Conservation (phyloP, 2,888 invertebrate species). For the Pocota personata region DNA sequence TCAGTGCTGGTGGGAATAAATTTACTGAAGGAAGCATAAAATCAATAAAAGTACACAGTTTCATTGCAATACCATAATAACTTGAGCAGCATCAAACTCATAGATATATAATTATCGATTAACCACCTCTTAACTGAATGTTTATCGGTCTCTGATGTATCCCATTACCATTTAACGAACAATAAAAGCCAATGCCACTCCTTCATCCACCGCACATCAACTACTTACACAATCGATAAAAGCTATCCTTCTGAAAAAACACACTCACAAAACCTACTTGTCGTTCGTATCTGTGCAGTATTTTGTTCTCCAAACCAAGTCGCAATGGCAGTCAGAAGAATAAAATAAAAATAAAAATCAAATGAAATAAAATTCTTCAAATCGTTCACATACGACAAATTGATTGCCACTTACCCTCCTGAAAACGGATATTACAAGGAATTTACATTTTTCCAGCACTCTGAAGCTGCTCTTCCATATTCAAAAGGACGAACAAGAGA, state of each 20-base stretch:
- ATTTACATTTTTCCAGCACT: slow-evolving; percentile 57
- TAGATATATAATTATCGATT: slow-evolving; percentile 31
- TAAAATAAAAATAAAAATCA: slow-evolving; percentile 64
- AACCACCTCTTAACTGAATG: slow-evolving; percentile 37
- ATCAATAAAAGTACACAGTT: background rate
- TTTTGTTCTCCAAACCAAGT: background rate
- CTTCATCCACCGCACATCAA: background rate
- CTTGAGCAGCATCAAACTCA: background rate
- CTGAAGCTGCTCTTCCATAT: slow-evolving; percentile 42
- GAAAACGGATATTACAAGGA: slow-evolving; percentile 56
- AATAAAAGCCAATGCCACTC: slow-evolving; percentile 17
- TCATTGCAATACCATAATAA: background rate
- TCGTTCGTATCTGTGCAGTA: background rate
- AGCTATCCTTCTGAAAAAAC: slow-evolving; percentile 4
- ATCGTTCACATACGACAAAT: slow-evolving; percentile 71
- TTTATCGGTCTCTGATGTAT: slow-evolving; percentile 42
- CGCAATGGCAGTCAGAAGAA: background rate
- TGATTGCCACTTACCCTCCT: slow-evolving; percentile 69
- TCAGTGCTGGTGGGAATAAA: too few relatives aligned
- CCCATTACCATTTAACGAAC: slow-evolving; percentile 32
- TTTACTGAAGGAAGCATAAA: too few relatives aligned
- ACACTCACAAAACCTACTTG: background rate
- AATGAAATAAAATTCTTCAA: slow-evolving; percentile 66
- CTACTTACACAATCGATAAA: slow-evolving; percentile 18
- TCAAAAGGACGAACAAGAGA: slow-evolving; percentile 25